Evolutionary conservation across 2,888 invertebrate species (phyloP).

Genomic region (Papilio elwesi): DNA sequence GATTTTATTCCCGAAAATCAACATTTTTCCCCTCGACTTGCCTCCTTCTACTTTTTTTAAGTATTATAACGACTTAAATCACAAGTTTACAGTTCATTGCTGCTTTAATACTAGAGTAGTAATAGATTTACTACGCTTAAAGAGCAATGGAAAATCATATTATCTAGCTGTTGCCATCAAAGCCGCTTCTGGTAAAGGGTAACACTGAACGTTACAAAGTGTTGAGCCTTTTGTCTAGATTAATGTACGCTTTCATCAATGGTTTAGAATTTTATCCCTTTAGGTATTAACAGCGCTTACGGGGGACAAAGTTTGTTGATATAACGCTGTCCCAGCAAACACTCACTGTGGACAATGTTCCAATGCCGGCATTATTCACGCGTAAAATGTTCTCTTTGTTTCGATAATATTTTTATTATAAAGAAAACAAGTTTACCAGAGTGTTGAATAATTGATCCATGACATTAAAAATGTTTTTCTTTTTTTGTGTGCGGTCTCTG

Average conservation of each 20-base stretch:
- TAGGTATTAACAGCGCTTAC: conserved; percentile 16
- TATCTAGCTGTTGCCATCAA: conserved; percentile 47
- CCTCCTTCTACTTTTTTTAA: conserved; percentile 52
- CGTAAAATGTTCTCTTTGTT: conserved; percentile 6
- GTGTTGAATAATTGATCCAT: no score
- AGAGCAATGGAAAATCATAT: conserved; percentile 56
- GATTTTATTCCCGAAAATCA: conserved; percentile 70
- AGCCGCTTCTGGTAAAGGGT: conserved; percentile 61
- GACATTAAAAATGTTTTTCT: no score
- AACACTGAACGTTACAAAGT: conserved; percentile 82
- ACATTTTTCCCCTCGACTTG: conserved; percentile 67
- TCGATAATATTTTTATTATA: background rate
- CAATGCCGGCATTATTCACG: background rate
- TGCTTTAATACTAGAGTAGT: background rate
- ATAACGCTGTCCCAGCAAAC: background rate
- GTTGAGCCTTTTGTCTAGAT: conserved; percentile 81
- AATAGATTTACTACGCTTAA: background rate
- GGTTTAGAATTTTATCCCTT: conserved; percentile 26
- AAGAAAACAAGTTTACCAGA: background rate
- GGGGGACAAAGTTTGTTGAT: conserved; percentile 22
- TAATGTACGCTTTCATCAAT: conserved; percentile 57
- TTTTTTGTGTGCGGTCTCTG: no score
- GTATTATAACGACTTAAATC: conserved; percentile 56
- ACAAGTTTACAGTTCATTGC: conserved; percentile 51
- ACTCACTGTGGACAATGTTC: conserved; percentile 1